Conservation (phyloP, 2,113 vertebrate genomes). For the Tiliqua scincoides region DNA sequence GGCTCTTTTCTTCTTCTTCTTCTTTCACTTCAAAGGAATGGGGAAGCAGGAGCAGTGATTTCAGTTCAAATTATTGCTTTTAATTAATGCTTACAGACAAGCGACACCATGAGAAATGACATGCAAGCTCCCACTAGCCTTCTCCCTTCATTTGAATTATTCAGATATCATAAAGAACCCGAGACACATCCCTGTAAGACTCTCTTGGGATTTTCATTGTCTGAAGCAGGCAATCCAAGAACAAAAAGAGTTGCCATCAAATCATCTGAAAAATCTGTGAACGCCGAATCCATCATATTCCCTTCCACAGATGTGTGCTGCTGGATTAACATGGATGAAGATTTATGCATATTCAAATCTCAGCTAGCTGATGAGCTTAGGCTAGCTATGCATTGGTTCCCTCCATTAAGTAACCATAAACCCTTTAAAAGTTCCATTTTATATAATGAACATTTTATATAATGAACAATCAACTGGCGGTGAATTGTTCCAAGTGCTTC, state of each 20-base stretch:
- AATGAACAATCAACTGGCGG: slow-evolving; percentile 29
- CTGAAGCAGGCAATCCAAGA: slow-evolving; percentile 33
- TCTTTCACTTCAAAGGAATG: slow-evolving; percentile 45
- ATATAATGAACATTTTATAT: slow-evolving; percentile 16
- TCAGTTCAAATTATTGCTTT: slow-evolving; percentile 13
- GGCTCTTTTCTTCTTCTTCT: neutral
- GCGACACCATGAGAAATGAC: neutral
- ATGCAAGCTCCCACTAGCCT: neutral
- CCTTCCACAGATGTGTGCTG: neutral
- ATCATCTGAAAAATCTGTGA: slow-evolving; percentile 49
- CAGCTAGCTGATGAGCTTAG: slow-evolving; percentile 34
- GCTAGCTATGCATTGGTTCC: slow-evolving; percentile 21
- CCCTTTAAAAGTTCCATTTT: slow-evolving; percentile 40
- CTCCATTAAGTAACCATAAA: slow-evolving; percentile 41
- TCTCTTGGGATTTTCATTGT: slow-evolving; percentile 1
- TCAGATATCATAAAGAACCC: slow-evolving; percentile 1
- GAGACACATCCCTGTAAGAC: neutral
- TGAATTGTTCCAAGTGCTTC: neutral
- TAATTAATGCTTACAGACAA: slow-evolving; percentile 37
- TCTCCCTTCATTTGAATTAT: slow-evolving; percentile 32
- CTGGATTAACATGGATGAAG: slow-evolving; percentile 56
- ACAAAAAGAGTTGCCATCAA: slow-evolving; percentile 22
- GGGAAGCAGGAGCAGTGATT: slow-evolving; percentile 5
- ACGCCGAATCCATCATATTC: slow-evolving; percentile 25
- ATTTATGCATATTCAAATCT: slow-evolving; percentile 58